phyloP scores from a whole-genome alignment of 23 tunicate genomes.

The Clavelina lepadiformis region DNA sequence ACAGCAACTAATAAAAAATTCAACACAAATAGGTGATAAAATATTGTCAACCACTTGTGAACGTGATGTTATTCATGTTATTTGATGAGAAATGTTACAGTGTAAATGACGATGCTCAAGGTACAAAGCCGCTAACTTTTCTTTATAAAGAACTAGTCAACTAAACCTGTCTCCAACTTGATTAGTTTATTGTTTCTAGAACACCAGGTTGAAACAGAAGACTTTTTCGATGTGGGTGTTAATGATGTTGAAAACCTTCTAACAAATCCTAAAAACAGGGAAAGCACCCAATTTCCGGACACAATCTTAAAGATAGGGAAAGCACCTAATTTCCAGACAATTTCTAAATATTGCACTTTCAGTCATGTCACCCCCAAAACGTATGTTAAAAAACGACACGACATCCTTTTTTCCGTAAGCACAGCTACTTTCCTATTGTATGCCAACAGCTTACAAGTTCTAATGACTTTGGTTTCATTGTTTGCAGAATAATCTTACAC shows the following conservation, averaged over 20 bases:
- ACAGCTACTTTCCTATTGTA: neutral
- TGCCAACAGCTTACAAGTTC: neutral
- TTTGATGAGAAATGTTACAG: neutral
- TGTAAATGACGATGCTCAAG: too few species aligned
- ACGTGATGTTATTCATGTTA: neutral
- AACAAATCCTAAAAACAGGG: too few species aligned
- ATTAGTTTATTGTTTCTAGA: slow-evolving; percentile 11
- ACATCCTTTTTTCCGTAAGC: slow-evolving; percentile 46
- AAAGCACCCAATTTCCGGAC: too few species aligned
- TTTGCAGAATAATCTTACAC: slow-evolving; percentile 24
- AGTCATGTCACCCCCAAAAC: slow-evolving; percentile 56
- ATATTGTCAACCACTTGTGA: neutral
- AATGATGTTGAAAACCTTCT: slow-evolving; percentile 45
- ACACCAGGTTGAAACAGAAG: slow-evolving; percentile 27
- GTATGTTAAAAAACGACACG: slow-evolving; percentile 27
- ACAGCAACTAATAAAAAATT: too few species aligned
- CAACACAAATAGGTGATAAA: too few species aligned
- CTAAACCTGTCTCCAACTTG: too few species aligned
- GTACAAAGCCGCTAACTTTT: too few species aligned
- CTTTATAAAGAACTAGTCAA: too few species aligned
- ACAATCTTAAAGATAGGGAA: too few species aligned
- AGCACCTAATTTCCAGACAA: too few species aligned
- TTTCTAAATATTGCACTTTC: too few species aligned
- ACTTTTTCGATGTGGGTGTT: slow-evolving; percentile 57
- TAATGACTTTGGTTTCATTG: neutral